These are phyloP conservation scores for Falcunculus frontatus DNA, from an alignment of 2,113 vertebrate species.

Conservation along the genomic window DNA sequence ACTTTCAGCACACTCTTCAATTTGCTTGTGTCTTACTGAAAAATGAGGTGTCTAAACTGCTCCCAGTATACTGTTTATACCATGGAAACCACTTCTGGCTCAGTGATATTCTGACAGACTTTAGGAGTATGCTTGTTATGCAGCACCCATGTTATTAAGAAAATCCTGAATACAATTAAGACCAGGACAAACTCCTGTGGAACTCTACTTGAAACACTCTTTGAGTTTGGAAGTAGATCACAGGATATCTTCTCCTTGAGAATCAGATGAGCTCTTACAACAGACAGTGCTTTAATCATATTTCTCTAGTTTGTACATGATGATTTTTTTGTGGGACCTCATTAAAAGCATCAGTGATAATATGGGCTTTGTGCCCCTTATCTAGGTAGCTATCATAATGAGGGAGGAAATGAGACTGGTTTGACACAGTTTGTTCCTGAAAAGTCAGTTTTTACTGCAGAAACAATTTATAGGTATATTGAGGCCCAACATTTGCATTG, in stretches of 20 bases:
- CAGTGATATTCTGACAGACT: neutral
- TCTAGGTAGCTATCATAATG: neutral
- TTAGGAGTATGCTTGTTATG: neutral
- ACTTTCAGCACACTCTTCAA: neutral
- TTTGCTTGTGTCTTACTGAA: neutral
- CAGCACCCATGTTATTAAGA: neutral
- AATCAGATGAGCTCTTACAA: neutral
- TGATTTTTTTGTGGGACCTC: neutral
- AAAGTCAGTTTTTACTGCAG: neutral
- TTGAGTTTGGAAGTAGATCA: neutral
- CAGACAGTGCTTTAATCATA: accelerated
- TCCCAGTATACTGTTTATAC: neutral
- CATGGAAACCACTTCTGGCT: neutral
- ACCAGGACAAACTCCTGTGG: neutral
- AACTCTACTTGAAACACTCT: neutral
- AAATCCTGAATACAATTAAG: neutral
- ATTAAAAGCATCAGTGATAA: neutral
- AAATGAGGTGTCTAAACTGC: neutral
- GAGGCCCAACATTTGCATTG: neutral
- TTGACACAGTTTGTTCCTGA: neutral
- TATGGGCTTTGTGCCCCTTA: neutral
- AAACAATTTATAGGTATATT: neutral
- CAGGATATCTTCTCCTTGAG: neutral
- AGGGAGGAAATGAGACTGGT: neutral
- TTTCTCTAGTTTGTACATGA: neutral